phyloP scores from a whole-genome alignment of 2,888 invertebrate species.

The Tridacna crocea region DNA sequence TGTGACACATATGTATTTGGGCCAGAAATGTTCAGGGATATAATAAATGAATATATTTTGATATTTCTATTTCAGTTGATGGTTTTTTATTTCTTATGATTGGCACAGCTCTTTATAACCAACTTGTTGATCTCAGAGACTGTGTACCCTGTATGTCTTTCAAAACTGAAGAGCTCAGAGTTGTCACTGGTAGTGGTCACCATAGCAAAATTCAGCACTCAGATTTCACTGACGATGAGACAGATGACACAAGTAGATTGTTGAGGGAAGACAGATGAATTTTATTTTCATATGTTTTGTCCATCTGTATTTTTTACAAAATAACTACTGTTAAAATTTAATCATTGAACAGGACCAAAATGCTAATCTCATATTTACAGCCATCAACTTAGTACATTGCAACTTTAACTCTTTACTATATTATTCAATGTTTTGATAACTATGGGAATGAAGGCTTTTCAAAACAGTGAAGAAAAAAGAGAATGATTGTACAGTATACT shows the following conservation, averaged over 20 bases:
- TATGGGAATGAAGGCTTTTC: no score
- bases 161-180: conserved; percentile 50
- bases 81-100: conserved; percentile 81
- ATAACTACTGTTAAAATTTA: neutral
- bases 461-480: no score
- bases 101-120: conserved; percentile 80
- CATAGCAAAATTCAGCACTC: conserved; percentile 64
- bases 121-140: conserved; percentile 73
- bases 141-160: conserved; percentile 72
- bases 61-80: conserved; percentile 75
- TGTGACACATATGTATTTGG: no score
- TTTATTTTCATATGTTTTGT: neutral
- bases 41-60: no score
- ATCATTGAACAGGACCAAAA: neutral
- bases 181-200: conserved; percentile 19
- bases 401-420: no score
- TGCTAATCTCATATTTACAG: neutral
- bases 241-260: conserved; percentile 50
- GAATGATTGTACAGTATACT: no score
- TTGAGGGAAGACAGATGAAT: conserved; percentile 43
- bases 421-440: no score
- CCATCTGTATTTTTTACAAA: neutral
- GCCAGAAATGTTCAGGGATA: no score
- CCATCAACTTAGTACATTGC: no score
- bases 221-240: conserved; percentile 54